These are phyloP conservation scores for Bufo bufo DNA, from an alignment of 2,113 vertebrate genomes.

Conservation along the genomic window DNA sequence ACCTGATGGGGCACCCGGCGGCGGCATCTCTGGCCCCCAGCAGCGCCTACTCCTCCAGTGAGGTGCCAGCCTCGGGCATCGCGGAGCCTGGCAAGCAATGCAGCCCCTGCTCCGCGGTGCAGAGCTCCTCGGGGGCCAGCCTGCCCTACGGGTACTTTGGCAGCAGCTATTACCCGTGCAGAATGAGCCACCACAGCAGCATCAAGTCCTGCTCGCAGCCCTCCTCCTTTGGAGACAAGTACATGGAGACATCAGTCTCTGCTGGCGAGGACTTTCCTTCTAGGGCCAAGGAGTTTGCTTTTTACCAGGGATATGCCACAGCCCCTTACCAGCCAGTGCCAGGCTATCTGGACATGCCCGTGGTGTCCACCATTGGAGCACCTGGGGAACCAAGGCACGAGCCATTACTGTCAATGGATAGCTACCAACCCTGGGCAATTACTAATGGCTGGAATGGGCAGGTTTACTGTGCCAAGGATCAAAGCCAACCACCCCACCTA, in stretches of 20 bases:
- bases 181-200: constrained; percentile 89
- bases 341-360: constrained; percentile 94
- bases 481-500: constrained; percentile 88
- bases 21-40: constrained; percentile 85
- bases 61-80: constrained; percentile 86
- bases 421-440: constrained; percentile 97
- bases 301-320: constrained; percentile 94
- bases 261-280: constrained; percentile 91
- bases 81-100: constrained; percentile 94
- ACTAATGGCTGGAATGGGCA: constrained; percentile 96
- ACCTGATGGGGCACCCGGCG: constrained; percentile 89
- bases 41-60: constrained; percentile 81
- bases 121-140: constrained; percentile 88
- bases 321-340: constrained; percentile 93
- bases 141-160: constrained; percentile 98
- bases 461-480: constrained; percentile 96
- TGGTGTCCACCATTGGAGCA: constrained; percentile 87
- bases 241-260: constrained; percentile 89
- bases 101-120: constrained; percentile 92
- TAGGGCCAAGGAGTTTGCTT: constrained; percentile 95
- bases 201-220: constrained; percentile 93
- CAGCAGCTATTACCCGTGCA: constrained; percentile 94
- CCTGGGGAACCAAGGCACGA: constrained; percentile 91
- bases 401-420: constrained; percentile 90
- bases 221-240: constrained; percentile 90